Conservation (phyloP, 2,113 vertebrate species). For the Paramormyrops kingsleyae region DNA sequence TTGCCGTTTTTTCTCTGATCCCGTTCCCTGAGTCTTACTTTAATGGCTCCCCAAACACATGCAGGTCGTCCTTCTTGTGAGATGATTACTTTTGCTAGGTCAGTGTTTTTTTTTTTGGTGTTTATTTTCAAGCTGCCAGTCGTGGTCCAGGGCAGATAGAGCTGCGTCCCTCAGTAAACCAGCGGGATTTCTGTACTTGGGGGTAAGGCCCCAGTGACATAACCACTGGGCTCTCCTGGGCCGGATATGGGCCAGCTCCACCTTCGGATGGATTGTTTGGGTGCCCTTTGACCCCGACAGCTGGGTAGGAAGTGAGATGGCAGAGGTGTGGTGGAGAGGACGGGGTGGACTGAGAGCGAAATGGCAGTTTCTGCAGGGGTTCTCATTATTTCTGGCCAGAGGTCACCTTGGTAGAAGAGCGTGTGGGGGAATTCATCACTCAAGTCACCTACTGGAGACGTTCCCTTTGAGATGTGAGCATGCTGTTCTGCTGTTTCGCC, state of each 20-base stretch:
- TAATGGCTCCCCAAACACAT: not conserved
- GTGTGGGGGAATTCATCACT: not conserved
- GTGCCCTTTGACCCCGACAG: not conserved
- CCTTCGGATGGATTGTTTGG: not conserved
- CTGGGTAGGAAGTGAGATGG: not conserved
- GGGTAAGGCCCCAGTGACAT: not conserved
- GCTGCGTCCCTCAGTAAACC: not conserved
- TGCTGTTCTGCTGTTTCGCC: not conserved
- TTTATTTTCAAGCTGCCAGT: not conserved
- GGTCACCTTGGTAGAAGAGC: not conserved
- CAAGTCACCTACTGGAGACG: not conserved
- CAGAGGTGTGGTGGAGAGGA: not conserved
- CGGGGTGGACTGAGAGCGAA: not conserved
- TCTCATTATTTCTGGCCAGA: not conserved
- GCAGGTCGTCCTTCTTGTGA: not conserved
- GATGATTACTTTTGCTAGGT: not conserved
- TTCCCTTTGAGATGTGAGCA: not conserved
- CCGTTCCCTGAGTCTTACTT: not conserved
- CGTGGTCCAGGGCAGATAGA: not conserved
- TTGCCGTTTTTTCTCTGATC: not conserved
- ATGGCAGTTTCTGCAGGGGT: not conserved
- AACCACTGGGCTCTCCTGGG: not conserved
- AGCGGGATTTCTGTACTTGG: not conserved
- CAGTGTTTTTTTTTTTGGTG: not conserved
- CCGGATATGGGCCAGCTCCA: not conserved